These are phyloP conservation scores for Anomalospiza imberbis DNA, from an alignment of 2,797 vertebrate species.

Conservation along the genomic window DNA sequence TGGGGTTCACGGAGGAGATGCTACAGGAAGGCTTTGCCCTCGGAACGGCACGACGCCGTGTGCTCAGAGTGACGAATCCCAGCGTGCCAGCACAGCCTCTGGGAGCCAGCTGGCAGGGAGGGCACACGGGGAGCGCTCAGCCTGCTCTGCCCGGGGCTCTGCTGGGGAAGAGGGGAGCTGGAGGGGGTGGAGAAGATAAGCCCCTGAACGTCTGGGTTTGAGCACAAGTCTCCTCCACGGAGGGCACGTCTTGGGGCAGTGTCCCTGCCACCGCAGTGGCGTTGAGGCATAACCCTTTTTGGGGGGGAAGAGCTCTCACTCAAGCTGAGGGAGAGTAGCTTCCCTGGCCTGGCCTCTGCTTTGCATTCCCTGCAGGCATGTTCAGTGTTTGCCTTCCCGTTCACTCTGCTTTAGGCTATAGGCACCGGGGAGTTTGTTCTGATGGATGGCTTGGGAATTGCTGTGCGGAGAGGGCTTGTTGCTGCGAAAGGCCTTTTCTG, in stretches of 20 bases:
- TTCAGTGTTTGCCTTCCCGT: neutral
- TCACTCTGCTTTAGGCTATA: accelerated
- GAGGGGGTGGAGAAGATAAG: neutral
- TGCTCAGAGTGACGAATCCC: neutral
- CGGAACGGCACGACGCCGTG: accelerated
- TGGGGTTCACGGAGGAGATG: neutral
- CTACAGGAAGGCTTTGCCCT: neutral
- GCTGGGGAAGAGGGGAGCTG: neutral
- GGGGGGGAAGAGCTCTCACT: neutral
- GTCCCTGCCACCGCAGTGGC: neutral
- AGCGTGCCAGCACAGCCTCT: accelerated
- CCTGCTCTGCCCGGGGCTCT: accelerated
- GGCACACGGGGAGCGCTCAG: accelerated
- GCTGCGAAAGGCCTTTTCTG: neutral
- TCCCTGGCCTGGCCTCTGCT: neutral
- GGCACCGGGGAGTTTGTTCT: neutral
- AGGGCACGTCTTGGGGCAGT: accelerated
- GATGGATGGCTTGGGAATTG: neutral
- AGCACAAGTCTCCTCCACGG: neutral
- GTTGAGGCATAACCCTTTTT: too few species aligned
- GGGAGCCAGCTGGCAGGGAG: neutral
- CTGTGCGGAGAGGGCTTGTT: neutral
- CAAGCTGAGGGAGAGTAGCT: neutral
- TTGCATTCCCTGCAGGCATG: neutral
- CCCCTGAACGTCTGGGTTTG: accelerated